Percentiles rank a stretch among this genome's conserved stretches.
Evolutionary conservation across 2,888 invertebrate species (phyloP).

Genomic region (Saturnia pavonia): DNA sequence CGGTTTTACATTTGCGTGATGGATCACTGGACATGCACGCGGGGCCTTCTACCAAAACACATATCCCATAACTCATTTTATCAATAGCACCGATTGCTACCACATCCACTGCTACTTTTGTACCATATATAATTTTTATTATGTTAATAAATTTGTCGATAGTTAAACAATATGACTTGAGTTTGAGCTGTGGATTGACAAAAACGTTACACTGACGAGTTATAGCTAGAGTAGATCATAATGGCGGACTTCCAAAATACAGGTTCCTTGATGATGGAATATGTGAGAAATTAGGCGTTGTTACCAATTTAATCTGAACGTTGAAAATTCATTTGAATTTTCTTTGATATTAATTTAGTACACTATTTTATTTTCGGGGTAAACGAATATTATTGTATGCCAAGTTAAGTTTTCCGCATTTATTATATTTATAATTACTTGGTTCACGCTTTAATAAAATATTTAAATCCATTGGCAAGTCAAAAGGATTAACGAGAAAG

Average conservation of each 20-base stretch:
- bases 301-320: conserved; percentile 18
- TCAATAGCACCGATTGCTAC: conserved; percentile 23
- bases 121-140: neutral
- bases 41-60: conserved; percentile 44
- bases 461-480: too few species aligned
- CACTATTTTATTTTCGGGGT: neutral
- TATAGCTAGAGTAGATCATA: conserved; percentile 71
- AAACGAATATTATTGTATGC: neutral
- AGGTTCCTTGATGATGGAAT: conserved; percentile 63
- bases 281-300: conserved; percentile 43
- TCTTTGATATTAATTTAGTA: neutral
- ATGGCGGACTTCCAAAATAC: conserved; percentile 75
- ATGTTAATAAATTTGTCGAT: conserved; percentile 32
- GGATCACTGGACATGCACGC: conserved; percentile 71
- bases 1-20: conserved; percentile 77
- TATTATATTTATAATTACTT: neutral
- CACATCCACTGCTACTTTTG: conserved; percentile 41
- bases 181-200: conserved; percentile 35
- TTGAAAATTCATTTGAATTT: conserved; percentile 14
- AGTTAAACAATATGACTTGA: conserved; percentile 23
- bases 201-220: conserved; percentile 59
- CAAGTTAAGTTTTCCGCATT: neutral
- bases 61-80: conserved; percentile 33
- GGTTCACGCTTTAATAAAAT: neutral
- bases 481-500: too few species aligned